These are phyloP conservation scores for Candidula unifasciata DNA, from an alignment of 2,888 invertebrate genomes.

Conservation along the genomic window DNA sequence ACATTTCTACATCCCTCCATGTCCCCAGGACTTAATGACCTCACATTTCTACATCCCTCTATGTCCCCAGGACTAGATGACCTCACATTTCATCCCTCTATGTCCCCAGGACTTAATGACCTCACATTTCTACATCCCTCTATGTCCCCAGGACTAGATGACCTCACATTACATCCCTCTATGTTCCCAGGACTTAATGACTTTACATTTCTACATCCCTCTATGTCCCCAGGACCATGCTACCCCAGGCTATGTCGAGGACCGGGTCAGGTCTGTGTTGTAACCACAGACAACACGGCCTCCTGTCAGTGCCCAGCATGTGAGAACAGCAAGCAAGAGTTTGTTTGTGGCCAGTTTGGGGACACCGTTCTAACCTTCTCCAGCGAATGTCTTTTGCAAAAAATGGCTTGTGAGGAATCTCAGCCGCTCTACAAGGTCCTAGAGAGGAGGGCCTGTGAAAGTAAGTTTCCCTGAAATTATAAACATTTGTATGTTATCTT, in stretches of 20 bases:
- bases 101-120: too few relatives aligned
- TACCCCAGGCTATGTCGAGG: neutral
- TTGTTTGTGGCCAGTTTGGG: conserved; percentile 41
- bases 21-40: too few relatives aligned
- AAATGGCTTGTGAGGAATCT: conserved; percentile 40
- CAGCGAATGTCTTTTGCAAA: conserved; percentile 49
- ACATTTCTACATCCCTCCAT: too few relatives aligned
- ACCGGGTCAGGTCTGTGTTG: conserved; percentile 38
- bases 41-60: too few relatives aligned
- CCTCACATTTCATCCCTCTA: too few relatives aligned
- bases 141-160: neutral
- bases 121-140: too few relatives aligned
- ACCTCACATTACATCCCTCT: neutral
- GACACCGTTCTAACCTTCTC: conserved; percentile 42
- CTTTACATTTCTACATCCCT: too few relatives aligned
- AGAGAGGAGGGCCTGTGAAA: conserved; percentile 51
- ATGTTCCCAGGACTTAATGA: too few relatives aligned
- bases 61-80: too few relatives aligned
- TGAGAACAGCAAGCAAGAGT: neutral
- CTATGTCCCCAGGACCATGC: conserved; percentile 39
- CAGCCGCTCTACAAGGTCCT: conserved; percentile 34
- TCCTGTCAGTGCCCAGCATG: conserved; percentile 46
- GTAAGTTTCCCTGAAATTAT: conserved; percentile 2
- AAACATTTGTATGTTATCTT: too few relatives aligned
- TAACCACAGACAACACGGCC: neutral